These are phyloP conservation scores for Phaetusa simplex DNA, from an alignment of 2,113 vertebrate genomes.

Conservation along the genomic window DNA sequence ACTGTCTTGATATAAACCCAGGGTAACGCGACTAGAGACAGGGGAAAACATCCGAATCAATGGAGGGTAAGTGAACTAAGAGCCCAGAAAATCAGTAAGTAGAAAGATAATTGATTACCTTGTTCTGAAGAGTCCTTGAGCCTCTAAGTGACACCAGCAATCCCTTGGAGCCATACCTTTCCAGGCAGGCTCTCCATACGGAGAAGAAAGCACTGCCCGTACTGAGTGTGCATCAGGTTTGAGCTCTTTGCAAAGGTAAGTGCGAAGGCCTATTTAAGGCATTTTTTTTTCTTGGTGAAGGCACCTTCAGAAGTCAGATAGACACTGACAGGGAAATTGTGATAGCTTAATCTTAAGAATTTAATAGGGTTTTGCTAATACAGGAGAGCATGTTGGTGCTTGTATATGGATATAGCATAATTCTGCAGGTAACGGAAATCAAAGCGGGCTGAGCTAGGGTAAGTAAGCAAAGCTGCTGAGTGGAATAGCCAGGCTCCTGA, in stretches of 20 bases:
- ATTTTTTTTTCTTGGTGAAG: neutral
- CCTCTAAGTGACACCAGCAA: neutral
- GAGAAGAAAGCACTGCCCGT: neutral
- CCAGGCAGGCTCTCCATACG: rapidly evolving
- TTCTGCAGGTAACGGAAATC: neutral
- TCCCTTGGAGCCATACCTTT: neutral
- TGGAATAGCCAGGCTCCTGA: neutral
- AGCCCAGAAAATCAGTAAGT: neutral
- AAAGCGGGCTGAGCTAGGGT: neutral
- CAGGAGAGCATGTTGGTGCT: rapidly evolving
- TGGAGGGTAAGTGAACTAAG: rapidly evolving
- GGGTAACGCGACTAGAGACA: rapidly evolving
- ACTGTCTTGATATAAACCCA: neutral
- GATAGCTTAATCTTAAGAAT: neutral
- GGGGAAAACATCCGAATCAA: neutral
- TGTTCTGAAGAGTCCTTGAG: neutral
- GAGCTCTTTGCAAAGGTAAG: neutral
- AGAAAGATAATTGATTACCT: neutral
- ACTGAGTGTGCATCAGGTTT: neutral
- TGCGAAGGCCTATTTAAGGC: neutral
- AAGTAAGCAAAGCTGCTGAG: neutral
- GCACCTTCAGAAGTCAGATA: neutral
- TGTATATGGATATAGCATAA: neutral
- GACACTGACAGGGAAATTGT: neutral
- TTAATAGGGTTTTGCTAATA: neutral